Base-by-base conservation (phyloP, 2,888 invertebrate species). In the Leucoma salicis region DNA sequence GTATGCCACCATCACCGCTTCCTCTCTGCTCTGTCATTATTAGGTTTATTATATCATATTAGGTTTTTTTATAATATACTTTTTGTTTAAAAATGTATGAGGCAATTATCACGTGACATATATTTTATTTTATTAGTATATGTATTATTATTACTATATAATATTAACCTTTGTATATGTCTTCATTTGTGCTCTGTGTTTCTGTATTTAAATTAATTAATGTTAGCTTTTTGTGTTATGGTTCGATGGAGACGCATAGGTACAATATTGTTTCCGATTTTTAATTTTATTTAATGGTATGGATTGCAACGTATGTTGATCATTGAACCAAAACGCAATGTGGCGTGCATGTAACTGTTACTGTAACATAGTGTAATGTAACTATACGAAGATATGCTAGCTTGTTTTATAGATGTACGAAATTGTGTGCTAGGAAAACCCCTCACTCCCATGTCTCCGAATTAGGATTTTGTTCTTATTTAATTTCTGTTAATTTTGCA, bases 11-110 rank as follows among this genome's bases (percentile, higher is more conserved):
- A 89, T 90, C 89, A 89, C 89, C 88, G 90, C 90, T 88, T 90
- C 90, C 89, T 89, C 87, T 90, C 84, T 88, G 91, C 91, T 90
- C 91, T 90, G 82, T 91, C 90, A 91, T 91, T 87, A 85, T 75
- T 87, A 88, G 87, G 87, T 86, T 78, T 82, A 82, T 88, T 81
- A 87, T 85, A 86, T 82, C 85, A 86, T 78, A 81, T 70, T 81
- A 82, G 85, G 84, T 81, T 82, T 54, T 48, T 44, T 54, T 53
- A 53, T 50, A 57, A 80, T 82, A 78, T 79, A 78, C 82, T 75
- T 74, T 53, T 15, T 50, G 63, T 73, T 63, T 60, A 74, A 78
- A 81, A 82, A 88, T 83, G 88, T 88, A 87, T 87, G 87, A 88
- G 88, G 87, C 83, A 21, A 87, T 83, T 84, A 85, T 85, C 80